Evolutionary conservation across 1,140 invertebrate genomes (phyloP).

Genomic region (Drosophila auraria): DNA sequence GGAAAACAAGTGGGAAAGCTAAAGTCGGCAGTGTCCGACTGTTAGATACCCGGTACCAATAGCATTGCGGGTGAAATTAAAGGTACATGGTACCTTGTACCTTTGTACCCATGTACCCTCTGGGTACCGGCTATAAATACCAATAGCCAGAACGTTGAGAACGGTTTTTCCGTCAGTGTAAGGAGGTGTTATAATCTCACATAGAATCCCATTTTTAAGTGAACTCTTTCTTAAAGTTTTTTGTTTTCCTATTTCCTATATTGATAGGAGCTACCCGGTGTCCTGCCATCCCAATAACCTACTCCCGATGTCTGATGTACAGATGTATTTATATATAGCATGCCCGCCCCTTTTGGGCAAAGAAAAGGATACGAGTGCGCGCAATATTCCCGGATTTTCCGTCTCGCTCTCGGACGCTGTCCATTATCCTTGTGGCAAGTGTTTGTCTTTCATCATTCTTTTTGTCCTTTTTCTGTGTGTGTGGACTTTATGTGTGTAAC

Average conservation of each 20-base stretch:
- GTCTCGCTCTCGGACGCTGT: conserved; percentile 38
- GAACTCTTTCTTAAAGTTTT: neutral
- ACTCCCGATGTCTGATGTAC: neutral
- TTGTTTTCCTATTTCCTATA: conserved; percentile 61
- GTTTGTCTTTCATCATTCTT: conserved; percentile 84
- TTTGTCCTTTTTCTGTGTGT: conserved; percentile 39
- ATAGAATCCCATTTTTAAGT: neutral
- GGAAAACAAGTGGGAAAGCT: too few relatives aligned
- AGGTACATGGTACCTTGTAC: too few relatives aligned
- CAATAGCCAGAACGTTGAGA: too few relatives aligned
- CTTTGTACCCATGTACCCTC: too few relatives aligned
- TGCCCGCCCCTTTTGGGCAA: neutral
- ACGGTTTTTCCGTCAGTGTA: too few relatives aligned
- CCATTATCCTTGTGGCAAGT: conserved; percentile 79
- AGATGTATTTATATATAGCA: neutral
- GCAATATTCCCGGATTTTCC: conserved; percentile 35
- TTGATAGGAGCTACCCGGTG: conserved; percentile 57
- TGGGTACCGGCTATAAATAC: too few relatives aligned
- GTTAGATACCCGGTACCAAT: too few relatives aligned
- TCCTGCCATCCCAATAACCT: conserved; percentile 10
- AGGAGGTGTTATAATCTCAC: neutral
- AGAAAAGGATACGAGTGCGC: conserved; percentile 46
- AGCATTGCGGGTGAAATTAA: too few relatives aligned
- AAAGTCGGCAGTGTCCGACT: too few relatives aligned
- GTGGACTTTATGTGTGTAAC: conserved; percentile 79